phyloP scores from a whole-genome alignment of 2,113 vertebrate species.

The Elgaria multicarinata region DNA sequence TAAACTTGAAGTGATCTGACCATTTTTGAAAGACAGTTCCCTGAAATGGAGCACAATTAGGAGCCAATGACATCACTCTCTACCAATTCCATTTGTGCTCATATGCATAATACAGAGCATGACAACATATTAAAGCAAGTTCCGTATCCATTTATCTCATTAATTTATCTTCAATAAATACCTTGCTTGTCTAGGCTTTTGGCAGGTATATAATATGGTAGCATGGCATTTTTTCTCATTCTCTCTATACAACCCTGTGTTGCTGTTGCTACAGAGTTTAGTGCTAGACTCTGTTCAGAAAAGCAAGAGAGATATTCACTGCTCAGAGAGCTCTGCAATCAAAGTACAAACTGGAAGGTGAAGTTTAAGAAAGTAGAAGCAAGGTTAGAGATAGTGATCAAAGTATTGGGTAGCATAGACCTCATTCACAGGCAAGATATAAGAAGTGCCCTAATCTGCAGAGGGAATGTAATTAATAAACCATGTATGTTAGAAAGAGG shows the following conservation, averaged over 20 bases:
- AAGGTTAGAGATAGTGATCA: background rate
- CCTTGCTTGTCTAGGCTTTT: background rate
- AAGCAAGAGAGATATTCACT: background rate
- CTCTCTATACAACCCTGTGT: background rate
- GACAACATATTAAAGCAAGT: background rate
- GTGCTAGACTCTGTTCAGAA: background rate
- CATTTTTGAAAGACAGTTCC: background rate
- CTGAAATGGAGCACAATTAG: background rate
- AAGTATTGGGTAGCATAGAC: background rate
- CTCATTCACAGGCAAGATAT: background rate
- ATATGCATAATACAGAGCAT: background rate
- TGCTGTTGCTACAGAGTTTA: background rate
- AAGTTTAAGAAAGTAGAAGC: background rate
- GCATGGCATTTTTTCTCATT: too few relatives aligned
- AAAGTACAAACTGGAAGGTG: background rate
- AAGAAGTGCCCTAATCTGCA: background rate
- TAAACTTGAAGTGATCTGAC: background rate
- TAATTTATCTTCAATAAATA: background rate
- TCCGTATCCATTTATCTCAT: background rate
- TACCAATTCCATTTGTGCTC: background rate
- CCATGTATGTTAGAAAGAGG: background rate
- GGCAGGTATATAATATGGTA: background rate
- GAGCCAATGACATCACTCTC: background rate
- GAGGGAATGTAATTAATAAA: background rate
- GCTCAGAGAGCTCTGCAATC: background rate